Conservation (phyloP, 2,888 invertebrate genomes). For the Scaptomyza caliginosa region DNA sequence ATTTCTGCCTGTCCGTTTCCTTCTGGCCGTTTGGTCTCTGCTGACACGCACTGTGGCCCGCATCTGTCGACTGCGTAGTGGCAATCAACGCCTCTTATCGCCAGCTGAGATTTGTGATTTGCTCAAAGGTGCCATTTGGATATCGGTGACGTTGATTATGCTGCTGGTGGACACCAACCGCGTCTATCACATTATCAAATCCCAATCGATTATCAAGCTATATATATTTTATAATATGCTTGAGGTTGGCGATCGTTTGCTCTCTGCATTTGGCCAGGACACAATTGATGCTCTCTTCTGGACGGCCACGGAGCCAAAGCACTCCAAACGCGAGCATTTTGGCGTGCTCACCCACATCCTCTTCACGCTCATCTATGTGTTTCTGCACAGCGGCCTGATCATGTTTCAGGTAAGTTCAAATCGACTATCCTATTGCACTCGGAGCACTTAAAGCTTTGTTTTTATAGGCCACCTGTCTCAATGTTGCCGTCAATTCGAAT, state of each 20-base stretch:
- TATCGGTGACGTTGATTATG: constrained; percentile 91
- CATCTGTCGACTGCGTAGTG: constrained; percentile 88
- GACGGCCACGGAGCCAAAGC: constrained; percentile 98
- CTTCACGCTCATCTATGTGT: constrained; percentile 96
- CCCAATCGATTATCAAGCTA: constrained; percentile 99
- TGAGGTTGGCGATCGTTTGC: constrained; percentile 97
- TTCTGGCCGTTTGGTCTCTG: constrained; percentile 93
- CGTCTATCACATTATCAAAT: constrained; percentile 98
- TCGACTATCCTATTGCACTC: background rate
- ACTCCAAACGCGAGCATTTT: constrained; percentile 91
- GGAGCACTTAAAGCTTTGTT: too few species aligned
- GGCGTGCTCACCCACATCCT: constrained; percentile 95
- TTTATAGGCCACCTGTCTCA: constrained; percentile 95
- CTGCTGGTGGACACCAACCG: constrained; percentile 98
- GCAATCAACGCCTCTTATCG: constrained; percentile 87
- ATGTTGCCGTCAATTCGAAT: constrained; percentile 99
- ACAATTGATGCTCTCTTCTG: constrained; percentile 98
- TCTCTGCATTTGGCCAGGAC: constrained; percentile 99
- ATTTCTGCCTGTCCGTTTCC: constrained; percentile 96
- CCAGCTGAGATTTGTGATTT: constrained; percentile 98
- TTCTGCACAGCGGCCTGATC: constrained; percentile 94
- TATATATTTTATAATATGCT: constrained; percentile 99
- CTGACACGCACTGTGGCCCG: constrained; percentile 89
- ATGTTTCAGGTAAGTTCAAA: constrained; percentile 94
- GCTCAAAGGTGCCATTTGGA: constrained; percentile 94